Conservation (phyloP, 2,797 vertebrate genomes). For the Cyprinodon diabolis region DNA sequence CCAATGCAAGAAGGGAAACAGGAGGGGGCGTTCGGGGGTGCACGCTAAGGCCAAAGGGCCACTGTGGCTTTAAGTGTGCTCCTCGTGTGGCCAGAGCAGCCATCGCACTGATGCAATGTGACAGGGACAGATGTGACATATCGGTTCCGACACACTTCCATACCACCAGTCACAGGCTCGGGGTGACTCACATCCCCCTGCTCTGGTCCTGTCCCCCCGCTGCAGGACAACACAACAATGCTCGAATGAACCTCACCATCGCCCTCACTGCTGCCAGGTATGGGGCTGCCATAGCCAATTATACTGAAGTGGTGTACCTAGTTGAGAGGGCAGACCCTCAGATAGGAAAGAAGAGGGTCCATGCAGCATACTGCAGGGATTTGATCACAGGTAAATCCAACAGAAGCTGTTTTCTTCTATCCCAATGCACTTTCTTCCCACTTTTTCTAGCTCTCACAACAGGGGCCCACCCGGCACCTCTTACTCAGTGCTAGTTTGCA, state of each 20-base stretch:
- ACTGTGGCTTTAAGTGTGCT: constrained; percentile 82
- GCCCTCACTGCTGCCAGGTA: constrained; percentile 95
- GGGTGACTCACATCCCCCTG: constrained; percentile 92
- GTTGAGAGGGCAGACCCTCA: constrained; percentile 83
- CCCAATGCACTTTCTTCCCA: constrained; percentile 47
- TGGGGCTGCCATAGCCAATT: constrained; percentile 93
- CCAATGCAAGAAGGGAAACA: constrained; percentile 25
- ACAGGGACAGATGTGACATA: constrained; percentile 96
- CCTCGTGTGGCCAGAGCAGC: constrained; percentile 76
- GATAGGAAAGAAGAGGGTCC: constrained; percentile 75
- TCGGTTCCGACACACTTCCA: constrained; percentile 93
- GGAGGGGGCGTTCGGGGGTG: constrained; percentile 23
- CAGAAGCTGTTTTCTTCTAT: constrained; percentile 64
- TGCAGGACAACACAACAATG: constrained; percentile 95
- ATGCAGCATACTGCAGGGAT: constrained; percentile 83
- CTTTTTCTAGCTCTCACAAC: constrained; percentile 61
- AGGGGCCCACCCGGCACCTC: constrained; percentile 67
- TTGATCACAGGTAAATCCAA: constrained; percentile 84
- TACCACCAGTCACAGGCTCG: constrained; percentile 88
- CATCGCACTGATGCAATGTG: constrained; percentile 86
- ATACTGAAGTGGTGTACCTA: constrained; percentile 89
- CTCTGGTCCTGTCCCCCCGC: constrained; percentile 78
- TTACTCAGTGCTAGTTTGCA: constrained; percentile 76
- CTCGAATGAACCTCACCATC: constrained; percentile 93
- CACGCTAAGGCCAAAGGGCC: constrained; percentile 73